These are phyloP conservation scores for honey bee (Apis mellifera) DNA, from an alignment of 1,140 invertebrate species.

Conservation along the genomic window DNA sequence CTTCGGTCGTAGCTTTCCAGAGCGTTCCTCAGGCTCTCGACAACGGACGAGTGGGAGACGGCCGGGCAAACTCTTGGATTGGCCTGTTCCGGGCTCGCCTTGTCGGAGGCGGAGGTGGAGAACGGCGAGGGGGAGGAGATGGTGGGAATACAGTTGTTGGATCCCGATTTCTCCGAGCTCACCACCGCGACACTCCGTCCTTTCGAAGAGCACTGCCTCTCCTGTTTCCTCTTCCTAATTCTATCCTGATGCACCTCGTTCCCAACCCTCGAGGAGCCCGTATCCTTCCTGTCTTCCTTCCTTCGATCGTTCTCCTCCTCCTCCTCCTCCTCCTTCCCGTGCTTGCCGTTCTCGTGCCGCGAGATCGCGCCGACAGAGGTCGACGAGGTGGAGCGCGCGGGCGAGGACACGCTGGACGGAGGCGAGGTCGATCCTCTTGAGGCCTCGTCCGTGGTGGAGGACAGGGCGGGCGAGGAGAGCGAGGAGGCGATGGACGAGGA, in stretches of 20 bases:
- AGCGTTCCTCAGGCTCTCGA: constrained; percentile 66
- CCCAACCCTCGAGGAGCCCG: neutral
- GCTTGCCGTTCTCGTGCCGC: neutral
- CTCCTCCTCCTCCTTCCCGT: neutral
- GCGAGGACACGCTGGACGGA: constrained; percentile 47
- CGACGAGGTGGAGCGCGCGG: constrained; percentile 40
- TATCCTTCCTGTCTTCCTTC: neutral
- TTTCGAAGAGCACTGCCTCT: constrained; percentile 15
- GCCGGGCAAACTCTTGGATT: constrained; percentile 18
- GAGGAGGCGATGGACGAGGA: constrained; percentile 36
- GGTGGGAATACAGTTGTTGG: constrained; percentile 11
- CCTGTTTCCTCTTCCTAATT: constrained; percentile 33
- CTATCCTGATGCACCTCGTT: constrained; percentile 14
- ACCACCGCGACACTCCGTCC: constrained; percentile 11
- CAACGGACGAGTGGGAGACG: constrained; percentile 24
- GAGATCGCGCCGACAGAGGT: constrained; percentile 22
- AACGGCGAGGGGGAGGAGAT: constrained; percentile 51
- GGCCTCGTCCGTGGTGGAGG: constrained; percentile 33
- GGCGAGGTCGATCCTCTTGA: constrained; percentile 51
- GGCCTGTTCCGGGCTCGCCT: constrained; percentile 26
- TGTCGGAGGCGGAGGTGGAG: constrained; percentile 51
- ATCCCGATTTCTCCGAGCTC: neutral
- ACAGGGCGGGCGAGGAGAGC: constrained; percentile 47
- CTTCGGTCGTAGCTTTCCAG: constrained; percentile 77
- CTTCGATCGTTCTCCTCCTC: neutral